These are phyloP conservation scores for Pseudolaguvia tuberculata DNA, from an alignment of 2,113 vertebrate species.

Conservation along the genomic window DNA sequence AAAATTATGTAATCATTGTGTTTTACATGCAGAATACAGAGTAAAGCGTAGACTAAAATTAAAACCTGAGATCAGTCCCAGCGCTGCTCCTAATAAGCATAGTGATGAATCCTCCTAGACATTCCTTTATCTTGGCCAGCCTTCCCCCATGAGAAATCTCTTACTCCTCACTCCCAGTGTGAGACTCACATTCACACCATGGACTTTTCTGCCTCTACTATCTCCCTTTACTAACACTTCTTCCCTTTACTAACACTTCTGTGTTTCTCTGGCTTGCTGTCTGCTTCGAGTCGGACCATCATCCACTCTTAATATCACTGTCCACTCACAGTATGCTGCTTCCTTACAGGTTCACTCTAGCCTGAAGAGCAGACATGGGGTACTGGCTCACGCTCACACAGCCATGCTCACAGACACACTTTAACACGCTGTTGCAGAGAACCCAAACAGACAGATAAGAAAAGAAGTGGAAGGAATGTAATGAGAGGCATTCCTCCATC, in stretches of 20 bases:
- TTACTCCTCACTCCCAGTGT: conserved; percentile 45
- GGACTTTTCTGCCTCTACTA: conserved; percentile 48
- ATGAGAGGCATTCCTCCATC: conserved; percentile 76
- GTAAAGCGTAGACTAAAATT: too few species aligned
- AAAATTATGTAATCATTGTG: not conserved
- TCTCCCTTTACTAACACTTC: conserved; percentile 19
- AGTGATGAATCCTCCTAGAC: conserved; percentile 60
- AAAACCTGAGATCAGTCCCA: conserved; percentile 21
- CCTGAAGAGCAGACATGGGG: conserved; percentile 58
- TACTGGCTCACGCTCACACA: conserved; percentile 26
- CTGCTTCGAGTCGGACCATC: conserved; percentile 47
- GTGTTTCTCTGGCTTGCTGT: conserved; percentile 39
- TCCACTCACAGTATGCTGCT: conserved; percentile 62
- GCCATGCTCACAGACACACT: conserved; percentile 24
- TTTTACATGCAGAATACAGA: too few species aligned
- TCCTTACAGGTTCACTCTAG: conserved; percentile 65
- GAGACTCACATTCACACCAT: conserved; percentile 35
- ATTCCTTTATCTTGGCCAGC: conserved; percentile 57
- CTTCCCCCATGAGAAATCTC: conserved; percentile 16
- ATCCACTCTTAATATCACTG: conserved; percentile 65
- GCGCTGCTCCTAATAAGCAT: conserved; percentile 55
- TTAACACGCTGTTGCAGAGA: conserved; percentile 49
- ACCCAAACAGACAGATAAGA: conserved; percentile 50
- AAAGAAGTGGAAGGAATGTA: conserved; percentile 67
- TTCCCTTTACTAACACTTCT: conserved; percentile 24